Conservation (phyloP, 2,113 vertebrate species). For the Triplophysa rosa region DNA sequence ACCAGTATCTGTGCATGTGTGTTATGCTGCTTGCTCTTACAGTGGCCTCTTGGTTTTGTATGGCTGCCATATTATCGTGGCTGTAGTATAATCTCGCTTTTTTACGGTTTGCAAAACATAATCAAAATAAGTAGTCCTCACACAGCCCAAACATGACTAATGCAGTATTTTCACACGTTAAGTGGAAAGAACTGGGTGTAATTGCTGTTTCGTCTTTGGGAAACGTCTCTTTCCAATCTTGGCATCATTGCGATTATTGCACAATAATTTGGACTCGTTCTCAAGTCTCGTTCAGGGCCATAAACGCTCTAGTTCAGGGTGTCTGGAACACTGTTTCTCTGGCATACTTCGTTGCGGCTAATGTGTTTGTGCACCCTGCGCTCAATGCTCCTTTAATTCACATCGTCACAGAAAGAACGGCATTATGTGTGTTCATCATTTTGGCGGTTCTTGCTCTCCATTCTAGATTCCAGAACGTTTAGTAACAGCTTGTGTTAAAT, state of each 20-base stretch:
- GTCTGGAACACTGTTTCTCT: constrained; percentile 16
- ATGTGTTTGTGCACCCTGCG: background rate
- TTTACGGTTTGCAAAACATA: background rate
- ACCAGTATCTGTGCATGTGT: constrained; percentile 11
- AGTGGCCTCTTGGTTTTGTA: background rate
- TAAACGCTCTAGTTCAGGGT: background rate
- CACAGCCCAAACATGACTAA: background rate
- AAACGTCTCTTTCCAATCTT: background rate
- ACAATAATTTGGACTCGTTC: constrained; percentile 6
- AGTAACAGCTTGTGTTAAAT: background rate
- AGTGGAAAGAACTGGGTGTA: background rate
- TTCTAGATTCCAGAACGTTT: background rate
- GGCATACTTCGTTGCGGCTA: background rate
- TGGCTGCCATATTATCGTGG: background rate
- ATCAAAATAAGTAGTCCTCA: background rate
- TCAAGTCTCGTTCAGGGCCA: background rate
- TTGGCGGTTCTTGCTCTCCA: background rate
- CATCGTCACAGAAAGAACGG: constrained; percentile 5
- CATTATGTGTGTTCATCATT: background rate
- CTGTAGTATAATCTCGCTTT: background rate
- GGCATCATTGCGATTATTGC: background rate
- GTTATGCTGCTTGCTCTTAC: background rate
- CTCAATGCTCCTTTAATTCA: constrained; percentile 1
- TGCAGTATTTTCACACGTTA: constrained; percentile 1
- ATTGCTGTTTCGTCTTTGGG: background rate